Conservation (phyloP, 2,113 vertebrate genomes). For the Scopus umbretta region DNA sequence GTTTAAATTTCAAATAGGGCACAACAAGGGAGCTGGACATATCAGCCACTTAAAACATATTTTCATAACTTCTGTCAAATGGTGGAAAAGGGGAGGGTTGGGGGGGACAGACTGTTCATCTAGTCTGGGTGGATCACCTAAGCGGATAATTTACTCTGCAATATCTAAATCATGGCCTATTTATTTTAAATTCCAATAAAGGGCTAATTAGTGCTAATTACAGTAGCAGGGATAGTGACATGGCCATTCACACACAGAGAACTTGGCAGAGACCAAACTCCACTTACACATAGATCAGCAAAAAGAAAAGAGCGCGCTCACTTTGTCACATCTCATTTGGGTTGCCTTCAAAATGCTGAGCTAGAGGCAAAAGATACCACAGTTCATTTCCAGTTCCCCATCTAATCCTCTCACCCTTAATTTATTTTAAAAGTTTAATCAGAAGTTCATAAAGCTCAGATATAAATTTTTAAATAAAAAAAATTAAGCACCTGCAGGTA, state of each 20-base stretch:
- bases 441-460: slow-evolving; percentile 46
- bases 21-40: not conserved
- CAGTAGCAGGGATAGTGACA: not conserved
- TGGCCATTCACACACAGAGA: slow-evolving; percentile 14
- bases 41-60: not conserved
- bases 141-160: not conserved
- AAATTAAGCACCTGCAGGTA: slow-evolving; percentile 43
- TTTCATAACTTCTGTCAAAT: not conserved
- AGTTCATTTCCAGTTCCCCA: slow-evolving; percentile 47
- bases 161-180: slow-evolving; percentile 12
- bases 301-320: not conserved
- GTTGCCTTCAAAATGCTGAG: slow-evolving; percentile 53
- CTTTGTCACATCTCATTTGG: slow-evolving; percentile 63
- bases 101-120: not conserved
- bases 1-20: not conserved
- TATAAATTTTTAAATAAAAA: slow-evolving; percentile 57
- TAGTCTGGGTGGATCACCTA: not conserved
- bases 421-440: slow-evolving; percentile 67
- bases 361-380: slow-evolving; percentile 52
- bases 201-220: slow-evolving; percentile 20
- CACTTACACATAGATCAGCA: not conserved
- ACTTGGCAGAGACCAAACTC: slow-evolving; percentile 28
- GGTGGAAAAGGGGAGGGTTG: not conserved
- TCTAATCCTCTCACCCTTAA: slow-evolving; percentile 52
- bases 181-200: slow-evolving; percentile 41